Percentiles rank a stretch among this genome's conserved stretches.
Conservation (phyloP, 2,888 invertebrate genomes). For the Lagria hirta region DNA sequence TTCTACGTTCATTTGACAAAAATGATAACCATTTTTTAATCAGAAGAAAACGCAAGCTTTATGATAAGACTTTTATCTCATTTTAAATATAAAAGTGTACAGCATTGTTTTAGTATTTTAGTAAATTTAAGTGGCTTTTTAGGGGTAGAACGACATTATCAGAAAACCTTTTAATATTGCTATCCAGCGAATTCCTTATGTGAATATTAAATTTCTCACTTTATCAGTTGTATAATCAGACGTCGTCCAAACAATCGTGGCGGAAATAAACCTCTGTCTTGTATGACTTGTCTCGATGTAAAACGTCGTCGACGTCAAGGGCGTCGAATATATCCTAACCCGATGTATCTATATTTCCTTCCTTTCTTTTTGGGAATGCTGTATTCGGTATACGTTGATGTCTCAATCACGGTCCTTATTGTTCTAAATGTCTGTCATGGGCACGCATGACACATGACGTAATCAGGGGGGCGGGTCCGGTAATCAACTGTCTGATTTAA, state of each 20-base stretch:
- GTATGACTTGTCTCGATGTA: too few relatives aligned
- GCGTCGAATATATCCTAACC: conserved; percentile 39
- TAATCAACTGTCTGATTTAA: conserved; percentile 55
- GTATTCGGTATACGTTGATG: too few relatives aligned
- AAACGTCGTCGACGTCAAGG: conserved; percentile 20
- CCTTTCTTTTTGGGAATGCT: conserved; percentile 37
- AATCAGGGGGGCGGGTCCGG: conserved; percentile 53
- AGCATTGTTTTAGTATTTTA: too few relatives aligned
- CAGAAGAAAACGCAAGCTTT: too few relatives aligned
- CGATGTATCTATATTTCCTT: conserved; percentile 41
- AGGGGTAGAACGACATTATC: too few relatives aligned
- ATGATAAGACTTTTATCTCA: too few relatives aligned
- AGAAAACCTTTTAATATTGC: too few relatives aligned
- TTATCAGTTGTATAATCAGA: conserved; percentile 27
- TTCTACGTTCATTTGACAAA: too few relatives aligned
- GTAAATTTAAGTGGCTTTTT: too few relatives aligned
- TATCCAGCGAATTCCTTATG: too few relatives aligned
- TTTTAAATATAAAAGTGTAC: too few relatives aligned
- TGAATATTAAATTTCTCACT: conserved; percentile 32
- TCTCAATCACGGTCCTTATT: conserved; percentile 51
- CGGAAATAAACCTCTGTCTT: conserved; percentile 46
- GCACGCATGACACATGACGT: conserved; percentile 54
- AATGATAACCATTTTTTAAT: too few relatives aligned
- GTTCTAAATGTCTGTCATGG: conserved; percentile 51
- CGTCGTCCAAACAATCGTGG: conserved; percentile 34